A percentile compares a stretch with the other conserved stretches of the same genome.
Conservation (phyloP, 2,888 invertebrate species). For the Eupithecia abbreviata region DNA sequence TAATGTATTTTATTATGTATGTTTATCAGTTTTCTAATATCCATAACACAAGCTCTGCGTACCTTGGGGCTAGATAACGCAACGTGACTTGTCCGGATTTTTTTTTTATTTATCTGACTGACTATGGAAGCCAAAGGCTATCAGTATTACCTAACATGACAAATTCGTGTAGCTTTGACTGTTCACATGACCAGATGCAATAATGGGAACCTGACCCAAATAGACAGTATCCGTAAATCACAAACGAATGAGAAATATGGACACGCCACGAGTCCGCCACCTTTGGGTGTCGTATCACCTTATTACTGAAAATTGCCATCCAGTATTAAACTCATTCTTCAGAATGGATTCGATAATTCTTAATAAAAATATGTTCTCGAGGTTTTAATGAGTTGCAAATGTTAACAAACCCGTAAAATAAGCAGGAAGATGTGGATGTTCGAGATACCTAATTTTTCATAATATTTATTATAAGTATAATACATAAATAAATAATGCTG, state of each 20-base stretch:
- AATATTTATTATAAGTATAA: too few species aligned
- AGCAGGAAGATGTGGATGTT: too few species aligned
- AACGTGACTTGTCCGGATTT: too few species aligned
- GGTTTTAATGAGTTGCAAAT: too few species aligned
- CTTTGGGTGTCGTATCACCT: constrained; percentile 9
- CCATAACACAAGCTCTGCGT: too few species aligned
- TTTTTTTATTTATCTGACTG: too few species aligned
- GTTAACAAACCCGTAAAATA: too few species aligned
- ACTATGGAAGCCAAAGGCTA: background rate
- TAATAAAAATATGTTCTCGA: background rate
- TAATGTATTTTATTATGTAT: too few species aligned
- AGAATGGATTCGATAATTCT: background rate
- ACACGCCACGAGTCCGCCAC: background rate
- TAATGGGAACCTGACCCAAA: constrained; percentile 10
- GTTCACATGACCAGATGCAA: constrained; percentile 13
- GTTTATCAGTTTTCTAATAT: too few species aligned
- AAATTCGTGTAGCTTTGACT: background rate
- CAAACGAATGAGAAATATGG: background rate
- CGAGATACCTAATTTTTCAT: too few species aligned
- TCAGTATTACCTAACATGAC: background rate
- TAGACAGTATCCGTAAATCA: background rate
- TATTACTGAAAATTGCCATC: background rate
- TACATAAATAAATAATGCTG: too few species aligned
- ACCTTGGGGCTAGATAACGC: too few species aligned
- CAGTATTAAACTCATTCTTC: background rate